Evolutionary conservation across 1,140 invertebrate species (phyloP).

Genomic region (Drosophila repleta): DNA sequence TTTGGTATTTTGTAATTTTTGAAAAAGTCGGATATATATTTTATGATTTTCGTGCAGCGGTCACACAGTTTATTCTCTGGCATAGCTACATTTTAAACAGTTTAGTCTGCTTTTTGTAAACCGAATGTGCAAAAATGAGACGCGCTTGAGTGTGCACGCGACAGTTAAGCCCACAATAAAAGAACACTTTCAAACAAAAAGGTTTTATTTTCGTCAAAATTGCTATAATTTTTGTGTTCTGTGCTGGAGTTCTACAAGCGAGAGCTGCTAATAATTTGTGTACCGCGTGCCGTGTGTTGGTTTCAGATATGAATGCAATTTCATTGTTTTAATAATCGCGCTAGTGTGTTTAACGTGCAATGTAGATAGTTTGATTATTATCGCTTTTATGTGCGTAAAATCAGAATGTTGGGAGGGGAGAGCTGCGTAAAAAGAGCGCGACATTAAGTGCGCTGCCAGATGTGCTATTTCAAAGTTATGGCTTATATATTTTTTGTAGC

Average conservation of each 20-base stretch:
- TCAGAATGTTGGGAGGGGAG: slow-evolving; percentile 19
- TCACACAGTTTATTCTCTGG: slow-evolving; percentile 4
- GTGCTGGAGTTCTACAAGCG: not conserved
- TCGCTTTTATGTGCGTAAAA: slow-evolving; percentile 27
- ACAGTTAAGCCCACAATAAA: not conserved
- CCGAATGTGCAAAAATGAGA: slow-evolving; percentile 27
- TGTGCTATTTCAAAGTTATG: not conserved
- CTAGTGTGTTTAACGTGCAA: not conserved
- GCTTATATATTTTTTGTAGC: not conserved
- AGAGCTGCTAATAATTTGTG: not conserved
- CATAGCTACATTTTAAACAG: slow-evolving; percentile 34
- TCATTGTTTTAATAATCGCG: not conserved
- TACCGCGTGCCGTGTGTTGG: not conserved
- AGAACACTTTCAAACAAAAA: not conserved
- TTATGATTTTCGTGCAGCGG: not conserved
- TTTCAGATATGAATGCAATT: not conserved
- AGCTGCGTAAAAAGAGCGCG: slow-evolving; percentile 44
- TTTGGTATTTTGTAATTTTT: not conserved
- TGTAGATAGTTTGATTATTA: slow-evolving; percentile 5
- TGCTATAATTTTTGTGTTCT: not conserved
- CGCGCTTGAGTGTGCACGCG: slow-evolving; percentile 13
- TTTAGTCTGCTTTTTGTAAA: slow-evolving; percentile 29
- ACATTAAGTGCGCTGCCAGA: slow-evolving; percentile 34
- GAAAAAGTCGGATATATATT: no score
- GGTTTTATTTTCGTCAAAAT: slow-evolving; percentile 2